Conservation (phyloP, 1,140 invertebrate genomes). For the Philopotamus ludificatus region DNA sequence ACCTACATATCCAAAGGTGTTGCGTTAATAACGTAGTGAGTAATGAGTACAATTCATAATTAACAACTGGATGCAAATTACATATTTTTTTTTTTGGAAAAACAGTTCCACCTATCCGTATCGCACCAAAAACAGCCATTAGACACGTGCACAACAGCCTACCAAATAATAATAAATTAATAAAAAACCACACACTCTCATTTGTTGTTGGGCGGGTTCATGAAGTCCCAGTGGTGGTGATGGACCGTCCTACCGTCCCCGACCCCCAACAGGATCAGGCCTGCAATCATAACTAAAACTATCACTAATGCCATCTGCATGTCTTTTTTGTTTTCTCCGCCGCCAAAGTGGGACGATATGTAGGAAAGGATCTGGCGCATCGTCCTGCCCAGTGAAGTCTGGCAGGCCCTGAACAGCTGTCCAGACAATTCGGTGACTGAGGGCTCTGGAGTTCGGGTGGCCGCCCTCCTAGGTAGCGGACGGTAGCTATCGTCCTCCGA, state of each 20-base stretch:
- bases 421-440: slow-evolving; percentile 63
- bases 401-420: slow-evolving; percentile 66
- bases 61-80: too few species aligned
- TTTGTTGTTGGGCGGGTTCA: slow-evolving; percentile 65
- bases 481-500: slow-evolving; percentile 53
- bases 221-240: slow-evolving; percentile 81
- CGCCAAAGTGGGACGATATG: slow-evolving; percentile 59
- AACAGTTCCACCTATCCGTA: neutral
- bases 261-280: slow-evolving; percentile 68
- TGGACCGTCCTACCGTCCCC: slow-evolving; percentile 69
- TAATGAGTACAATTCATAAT: neutral
- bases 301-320: slow-evolving; percentile 71
- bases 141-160: neutral
- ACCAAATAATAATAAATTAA: neutral
- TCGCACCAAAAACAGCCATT: neutral
- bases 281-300: slow-evolving; percentile 71
- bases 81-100: too few species aligned
- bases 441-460: slow-evolving; percentile 52
- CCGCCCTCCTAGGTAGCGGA: slow-evolving; percentile 50
- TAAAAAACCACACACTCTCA: slow-evolving; percentile 6
- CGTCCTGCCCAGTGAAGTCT: slow-evolving; percentile 61
- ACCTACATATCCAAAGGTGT: too few species aligned
- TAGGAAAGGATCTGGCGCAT: slow-evolving; percentile 65
- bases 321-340: slow-evolving; percentile 65
- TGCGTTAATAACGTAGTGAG: neutral